Evolutionary conservation across 2,888 invertebrate species (phyloP).

Genomic region (Copidosoma aretas): DNA sequence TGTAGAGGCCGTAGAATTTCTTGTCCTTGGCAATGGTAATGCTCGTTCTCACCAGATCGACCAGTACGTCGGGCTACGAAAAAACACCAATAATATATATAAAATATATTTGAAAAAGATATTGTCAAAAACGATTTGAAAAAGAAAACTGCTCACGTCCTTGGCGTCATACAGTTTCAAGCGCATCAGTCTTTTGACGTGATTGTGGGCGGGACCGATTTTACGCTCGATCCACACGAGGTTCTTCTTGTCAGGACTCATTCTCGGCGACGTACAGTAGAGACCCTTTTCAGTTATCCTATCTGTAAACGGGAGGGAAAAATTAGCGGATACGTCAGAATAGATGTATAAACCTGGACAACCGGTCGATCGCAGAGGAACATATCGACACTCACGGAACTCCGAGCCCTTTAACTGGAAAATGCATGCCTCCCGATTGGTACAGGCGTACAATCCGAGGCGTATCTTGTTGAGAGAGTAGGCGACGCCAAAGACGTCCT

Average conservation of each 20-base stretch:
- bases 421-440: constrained; percentile 73
- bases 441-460: constrained; percentile 80
- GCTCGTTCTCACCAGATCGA: constrained; percentile 67
- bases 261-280: constrained; percentile 71
- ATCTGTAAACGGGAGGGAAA: not conserved
- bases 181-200: constrained; percentile 70
- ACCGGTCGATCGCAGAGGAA: too few relatives aligned
- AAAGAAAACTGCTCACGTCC: constrained; percentile 44
- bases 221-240: constrained; percentile 77
- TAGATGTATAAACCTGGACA: too few relatives aligned
- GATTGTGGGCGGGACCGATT: constrained; percentile 76
- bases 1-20: constrained; percentile 74
- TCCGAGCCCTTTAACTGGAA: constrained; percentile 63
- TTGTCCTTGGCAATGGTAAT: constrained; percentile 62
- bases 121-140: not conserved
- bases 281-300: constrained; percentile 64
- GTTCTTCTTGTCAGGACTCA: constrained; percentile 68
- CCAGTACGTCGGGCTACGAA: constrained; percentile 61
- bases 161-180: constrained; percentile 58
- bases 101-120: not conserved
- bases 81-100: not conserved
- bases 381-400: constrained; percentile 68
- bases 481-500: constrained; percentile 73
- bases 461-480: constrained; percentile 75
- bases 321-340: too few relatives aligned